These are phyloP conservation scores for Acarapis woodi DNA, from an alignment of 1,140 invertebrate genomes.

Conservation along the genomic window DNA sequence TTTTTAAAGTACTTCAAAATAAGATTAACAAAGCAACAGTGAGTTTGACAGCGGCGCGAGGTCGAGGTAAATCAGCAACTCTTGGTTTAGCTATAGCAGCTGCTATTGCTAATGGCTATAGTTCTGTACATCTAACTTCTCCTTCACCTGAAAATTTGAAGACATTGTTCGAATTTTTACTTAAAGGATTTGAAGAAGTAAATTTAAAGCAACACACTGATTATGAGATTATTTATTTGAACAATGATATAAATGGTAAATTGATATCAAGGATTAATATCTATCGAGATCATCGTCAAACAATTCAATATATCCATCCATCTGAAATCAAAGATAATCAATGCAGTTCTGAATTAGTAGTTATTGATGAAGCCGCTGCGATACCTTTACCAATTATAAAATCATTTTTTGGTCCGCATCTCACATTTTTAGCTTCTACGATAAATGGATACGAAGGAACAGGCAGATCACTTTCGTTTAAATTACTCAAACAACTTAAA, in stretches of 20 bases:
- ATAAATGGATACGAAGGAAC: constrained; percentile 98
- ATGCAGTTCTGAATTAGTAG: constrained; percentile 59
- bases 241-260: constrained; percentile 87
- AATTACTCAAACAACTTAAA: constrained; percentile 65
- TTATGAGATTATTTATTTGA: constrained; percentile 80
- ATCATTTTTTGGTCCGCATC: constrained; percentile 59
- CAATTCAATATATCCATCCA: constrained; percentile 88
- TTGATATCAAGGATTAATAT: constrained; percentile 78
- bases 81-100: constrained; percentile 62
- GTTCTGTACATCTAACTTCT: constrained; percentile 92
- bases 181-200: constrained; percentile 81
- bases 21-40: constrained; percentile 66
- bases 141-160: constrained; percentile 94
- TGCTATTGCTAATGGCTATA: constrained; percentile 46
- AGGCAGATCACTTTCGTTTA: constrained; percentile 74
- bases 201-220: constrained; percentile 66
- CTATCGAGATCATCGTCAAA: constrained; percentile 66
- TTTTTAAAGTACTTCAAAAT: constrained; percentile 80
- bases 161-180: constrained; percentile 86
- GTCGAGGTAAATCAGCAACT: constrained; percentile 90
- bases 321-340: constrained; percentile 39
- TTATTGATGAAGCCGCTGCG: constrained; percentile 96
- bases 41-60: constrained; percentile 77
- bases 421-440: constrained; percentile 86
- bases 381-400: constrained; percentile 84